These are phyloP conservation scores for Nannoperca obscura DNA, from an alignment of 2,797 vertebrate genomes.

Conservation along the genomic window DNA sequence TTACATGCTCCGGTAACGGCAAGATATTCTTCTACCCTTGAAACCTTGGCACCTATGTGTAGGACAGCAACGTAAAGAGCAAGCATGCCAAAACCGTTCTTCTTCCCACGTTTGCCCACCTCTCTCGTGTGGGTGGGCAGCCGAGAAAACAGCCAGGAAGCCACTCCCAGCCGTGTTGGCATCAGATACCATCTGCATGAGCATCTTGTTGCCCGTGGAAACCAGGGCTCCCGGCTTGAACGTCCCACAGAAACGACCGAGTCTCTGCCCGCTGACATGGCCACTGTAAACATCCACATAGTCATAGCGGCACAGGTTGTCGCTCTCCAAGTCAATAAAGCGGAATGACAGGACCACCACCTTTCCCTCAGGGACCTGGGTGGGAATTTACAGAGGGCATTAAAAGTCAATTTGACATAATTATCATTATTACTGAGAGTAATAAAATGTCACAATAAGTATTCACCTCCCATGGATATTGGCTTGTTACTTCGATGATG, in stretches of 20 bases:
- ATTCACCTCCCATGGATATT: not conserved
- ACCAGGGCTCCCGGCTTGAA: constrained; percentile 95
- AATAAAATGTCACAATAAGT: not conserved
- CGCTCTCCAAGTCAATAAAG: constrained; percentile 93
- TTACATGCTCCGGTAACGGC: constrained; percentile 8
- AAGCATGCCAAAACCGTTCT: not conserved
- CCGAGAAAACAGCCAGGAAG: constrained; percentile 95
- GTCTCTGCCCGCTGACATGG: constrained; percentile 90
- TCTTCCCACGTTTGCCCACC: constrained; percentile 81
- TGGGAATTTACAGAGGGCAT: constrained; percentile 19
- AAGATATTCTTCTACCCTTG: constrained; percentile 15
- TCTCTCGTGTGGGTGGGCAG: constrained; percentile 93
- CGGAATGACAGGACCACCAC: constrained; percentile 95
- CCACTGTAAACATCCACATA: constrained; percentile 96
- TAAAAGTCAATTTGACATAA: not conserved
- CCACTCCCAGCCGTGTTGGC: constrained; percentile 97
- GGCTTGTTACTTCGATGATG: not conserved
- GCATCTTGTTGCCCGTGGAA: constrained; percentile 96
- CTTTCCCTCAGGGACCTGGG: constrained; percentile 94
- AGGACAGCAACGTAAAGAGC: not conserved
- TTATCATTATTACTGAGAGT: not conserved
- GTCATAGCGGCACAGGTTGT: constrained; percentile 96
- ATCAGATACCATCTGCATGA: constrained; percentile 97
- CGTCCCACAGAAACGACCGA: constrained; percentile 96
- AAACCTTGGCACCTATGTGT: not conserved